phyloP scores from a whole-genome alignment of 2,113 vertebrate species.

The Entosphenus tridentatus region DNA sequence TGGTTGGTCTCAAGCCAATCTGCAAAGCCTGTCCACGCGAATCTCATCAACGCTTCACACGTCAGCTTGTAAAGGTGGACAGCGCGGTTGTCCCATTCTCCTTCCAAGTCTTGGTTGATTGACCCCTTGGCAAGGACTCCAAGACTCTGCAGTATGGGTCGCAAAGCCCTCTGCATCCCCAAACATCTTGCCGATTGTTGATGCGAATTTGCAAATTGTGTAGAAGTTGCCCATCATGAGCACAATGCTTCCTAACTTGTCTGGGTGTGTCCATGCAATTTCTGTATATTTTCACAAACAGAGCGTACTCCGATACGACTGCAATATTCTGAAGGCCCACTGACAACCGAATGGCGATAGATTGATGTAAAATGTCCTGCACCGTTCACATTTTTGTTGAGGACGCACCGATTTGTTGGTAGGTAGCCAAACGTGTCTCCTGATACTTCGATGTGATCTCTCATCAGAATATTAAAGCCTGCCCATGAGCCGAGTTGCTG shows the following conservation, averaged over 20 bases:
- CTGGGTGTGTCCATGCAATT: not conserved
- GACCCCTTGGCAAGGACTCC: not conserved
- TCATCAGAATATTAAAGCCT: conserved; percentile 1
- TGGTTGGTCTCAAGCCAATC: not conserved
- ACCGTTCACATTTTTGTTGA: not conserved
- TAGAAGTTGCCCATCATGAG: conserved; percentile 2
- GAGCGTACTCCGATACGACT: not conserved
- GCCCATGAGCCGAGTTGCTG: not conserved
- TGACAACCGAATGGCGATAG: not conserved
- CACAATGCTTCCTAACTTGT: not conserved
- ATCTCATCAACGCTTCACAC: conserved; percentile 4
- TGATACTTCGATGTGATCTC: not conserved
- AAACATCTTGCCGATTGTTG: conserved; percentile 3
- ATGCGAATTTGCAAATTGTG: not conserved
- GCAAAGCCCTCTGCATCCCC: not conserved
- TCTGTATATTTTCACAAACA: not conserved
- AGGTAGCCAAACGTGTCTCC: conserved; percentile 1
- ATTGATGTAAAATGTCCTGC: not conserved
- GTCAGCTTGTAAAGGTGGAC: not conserved
- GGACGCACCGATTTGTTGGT: not conserved
- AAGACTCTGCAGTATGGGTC: not conserved
- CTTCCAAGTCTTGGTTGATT: not conserved
- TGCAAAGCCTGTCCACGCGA: conserved; percentile 2
- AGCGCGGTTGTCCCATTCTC: not conserved
- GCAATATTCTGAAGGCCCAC: not conserved